Percentiles rank a stretch among this genome's conserved stretches.
Evolutionary conservation across 2,113 vertebrate species (phyloP).

Genomic region (Psilopogon haemacephalus): DNA sequence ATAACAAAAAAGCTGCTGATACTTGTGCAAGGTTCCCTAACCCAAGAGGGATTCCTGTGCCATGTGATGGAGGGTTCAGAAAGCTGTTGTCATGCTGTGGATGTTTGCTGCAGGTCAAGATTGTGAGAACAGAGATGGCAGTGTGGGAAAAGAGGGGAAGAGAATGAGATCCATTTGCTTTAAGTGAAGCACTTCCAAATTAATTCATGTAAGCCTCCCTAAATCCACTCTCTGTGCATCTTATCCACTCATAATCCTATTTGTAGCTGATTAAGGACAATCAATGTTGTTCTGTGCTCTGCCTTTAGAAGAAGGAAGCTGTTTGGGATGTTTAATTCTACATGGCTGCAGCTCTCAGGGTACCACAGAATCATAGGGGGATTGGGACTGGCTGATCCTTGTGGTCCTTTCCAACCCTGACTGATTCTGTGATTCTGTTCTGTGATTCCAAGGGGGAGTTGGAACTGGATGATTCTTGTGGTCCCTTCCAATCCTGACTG

Average conservation of each 20-base stretch:
- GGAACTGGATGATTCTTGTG: too few relatives aligned
- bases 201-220: neutral
- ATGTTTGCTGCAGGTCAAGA: neutral
- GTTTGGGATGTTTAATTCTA: neutral
- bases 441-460: too few relatives aligned
- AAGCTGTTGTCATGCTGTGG: neutral
- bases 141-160: neutral
- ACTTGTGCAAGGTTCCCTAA: neutral
- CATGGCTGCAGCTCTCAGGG: neutral
- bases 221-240: neutral
- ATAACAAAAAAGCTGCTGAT: neutral
- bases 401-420: too few relatives aligned
- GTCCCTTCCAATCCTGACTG: too few relatives aligned
- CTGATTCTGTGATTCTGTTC: too few relatives aligned
- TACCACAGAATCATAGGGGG: neutral
- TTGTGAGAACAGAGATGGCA: neutral
- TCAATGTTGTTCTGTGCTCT: neutral
- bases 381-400: too few relatives aligned
- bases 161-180: neutral
- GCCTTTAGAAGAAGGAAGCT: neutral
- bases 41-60: neutral
- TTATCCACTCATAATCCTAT: neutral
- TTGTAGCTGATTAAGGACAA: neutral
- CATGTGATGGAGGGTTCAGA: neutral
- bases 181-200: neutral